phyloP scores from a whole-genome alignment of 2,888 invertebrate species.

The Drosophila neotestacea region DNA sequence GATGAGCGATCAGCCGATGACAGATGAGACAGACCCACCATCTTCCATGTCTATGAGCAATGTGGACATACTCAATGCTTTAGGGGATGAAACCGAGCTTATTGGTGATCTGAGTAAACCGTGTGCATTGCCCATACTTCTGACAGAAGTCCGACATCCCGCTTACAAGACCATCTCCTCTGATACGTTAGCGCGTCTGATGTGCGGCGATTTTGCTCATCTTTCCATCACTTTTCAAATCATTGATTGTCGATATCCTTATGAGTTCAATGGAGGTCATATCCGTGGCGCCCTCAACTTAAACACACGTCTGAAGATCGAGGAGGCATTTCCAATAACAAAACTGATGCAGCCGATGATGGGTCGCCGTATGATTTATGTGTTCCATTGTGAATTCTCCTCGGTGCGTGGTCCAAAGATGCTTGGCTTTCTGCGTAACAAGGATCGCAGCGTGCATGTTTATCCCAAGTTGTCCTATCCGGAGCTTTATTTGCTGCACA shows the following conservation, averaged over 20 bases:
- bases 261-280: constrained; percentile 97
- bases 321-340: constrained; percentile 86
- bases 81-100: constrained; percentile 90
- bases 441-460: constrained; percentile 91
- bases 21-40: constrained; percentile 24
- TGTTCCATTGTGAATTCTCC: constrained; percentile 99
- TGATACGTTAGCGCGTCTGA: constrained; percentile 90
- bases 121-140: constrained; percentile 90
- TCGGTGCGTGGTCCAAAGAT: constrained; percentile 97
- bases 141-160: constrained; percentile 88
- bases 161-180: constrained; percentile 92
- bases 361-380: constrained; percentile 89
- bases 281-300: constrained; percentile 93
- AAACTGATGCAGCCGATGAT: constrained; percentile 14
- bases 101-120: constrained; percentile 93
- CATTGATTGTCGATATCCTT: constrained; percentile 97
- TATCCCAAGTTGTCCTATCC: constrained; percentile 96
- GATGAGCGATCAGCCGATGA: constrained; percentile 87
- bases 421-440: constrained; percentile 93
- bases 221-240: constrained; percentile 89
- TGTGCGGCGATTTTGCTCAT: constrained; percentile 89
- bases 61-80: constrained; percentile 89
- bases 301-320: constrained; percentile 91
- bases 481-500: constrained; percentile 96
- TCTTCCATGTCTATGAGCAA: constrained; percentile 91